phyloP scores from a whole-genome alignment of 2,797 vertebrate species.

The Psittacula derbiana region DNA sequence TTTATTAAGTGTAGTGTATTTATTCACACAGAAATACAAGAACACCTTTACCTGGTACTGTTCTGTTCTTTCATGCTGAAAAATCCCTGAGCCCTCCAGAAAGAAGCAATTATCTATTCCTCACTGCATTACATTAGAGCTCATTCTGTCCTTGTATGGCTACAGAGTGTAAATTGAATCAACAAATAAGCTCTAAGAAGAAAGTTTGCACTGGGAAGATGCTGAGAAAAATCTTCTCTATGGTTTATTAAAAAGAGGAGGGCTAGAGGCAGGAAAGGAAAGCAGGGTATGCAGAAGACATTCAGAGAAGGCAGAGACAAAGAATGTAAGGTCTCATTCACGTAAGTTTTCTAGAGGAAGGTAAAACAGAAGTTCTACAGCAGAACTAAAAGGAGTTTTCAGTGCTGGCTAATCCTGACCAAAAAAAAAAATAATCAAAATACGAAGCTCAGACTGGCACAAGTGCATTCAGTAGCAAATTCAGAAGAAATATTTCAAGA shows the following conservation, averaged over 20 bases:
- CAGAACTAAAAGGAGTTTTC: background rate
- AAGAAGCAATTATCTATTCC: background rate
- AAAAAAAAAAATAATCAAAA: background rate
- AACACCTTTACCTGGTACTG: background rate
- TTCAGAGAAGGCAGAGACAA: background rate
- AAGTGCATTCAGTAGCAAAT: background rate
- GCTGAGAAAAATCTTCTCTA: background rate
- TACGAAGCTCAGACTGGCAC: background rate
- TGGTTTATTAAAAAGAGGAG: background rate
- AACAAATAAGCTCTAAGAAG: background rate
- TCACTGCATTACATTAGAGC: background rate
- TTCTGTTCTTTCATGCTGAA: background rate
- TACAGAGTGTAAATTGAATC: background rate
- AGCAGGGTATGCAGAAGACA: background rate
- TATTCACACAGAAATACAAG: background rate
- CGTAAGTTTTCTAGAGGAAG: background rate
- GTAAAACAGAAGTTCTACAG: background rate
- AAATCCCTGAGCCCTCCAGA: background rate
- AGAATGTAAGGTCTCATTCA: background rate
- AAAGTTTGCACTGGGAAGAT: background rate
- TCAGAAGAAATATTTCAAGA: background rate
- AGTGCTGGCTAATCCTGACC: background rate
- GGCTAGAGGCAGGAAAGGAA: background rate
- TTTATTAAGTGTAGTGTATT: background rate
- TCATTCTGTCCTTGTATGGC: background rate